Base-by-base conservation (phyloP, 2,113 vertebrate species). In the Scomber scombrus region DNA sequence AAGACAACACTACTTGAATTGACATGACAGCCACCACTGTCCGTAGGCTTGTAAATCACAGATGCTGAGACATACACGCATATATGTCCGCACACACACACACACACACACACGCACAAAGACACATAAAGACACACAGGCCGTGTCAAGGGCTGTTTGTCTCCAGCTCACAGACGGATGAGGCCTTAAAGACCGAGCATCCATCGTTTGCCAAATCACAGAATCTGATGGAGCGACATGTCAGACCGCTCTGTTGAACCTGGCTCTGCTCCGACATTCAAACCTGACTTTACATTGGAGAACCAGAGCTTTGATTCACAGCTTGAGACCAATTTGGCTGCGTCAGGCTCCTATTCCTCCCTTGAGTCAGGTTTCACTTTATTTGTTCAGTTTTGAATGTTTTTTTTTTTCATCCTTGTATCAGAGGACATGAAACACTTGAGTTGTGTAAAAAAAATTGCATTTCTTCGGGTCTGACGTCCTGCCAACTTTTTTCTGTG, bases 1-100 rank as follows among this genome's bases (percentile, higher is more conserved):
- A 88, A 72, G 85, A 93, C 88, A 91, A 91, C 87, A 89, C 45
- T 11, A 58, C 46, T 80, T 83, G 78, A 87, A 87, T 79, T 78
- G 85, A 87, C 80, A 69, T 71, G 86, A 83, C 81, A 58, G 82
- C 56, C 55, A 66, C 82, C 75, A 78, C 75, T 71, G 83, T 88
- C 74, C 40, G 0, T 76, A 46, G 75, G 69, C 65, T 76, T 85
- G 85, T 91, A 91, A 90, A 91, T 91, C 88, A 89, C 73, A 71
- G 56, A 54, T 54, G 75, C 15, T 15, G 26, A 74, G 31, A 81
- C 65, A 74, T 18, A 65, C 52, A 58, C 54, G 47, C 75, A 81
- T 54, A 2, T 2, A 74, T 19, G 60, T 52, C 21, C 18, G 34
- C 54, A 52, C 67, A 66, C 56, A 77, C 71, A 78, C 71, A 67